Base-by-base conservation (phyloP, 2,113 vertebrate species). In the Clinocottus analis region DNA sequence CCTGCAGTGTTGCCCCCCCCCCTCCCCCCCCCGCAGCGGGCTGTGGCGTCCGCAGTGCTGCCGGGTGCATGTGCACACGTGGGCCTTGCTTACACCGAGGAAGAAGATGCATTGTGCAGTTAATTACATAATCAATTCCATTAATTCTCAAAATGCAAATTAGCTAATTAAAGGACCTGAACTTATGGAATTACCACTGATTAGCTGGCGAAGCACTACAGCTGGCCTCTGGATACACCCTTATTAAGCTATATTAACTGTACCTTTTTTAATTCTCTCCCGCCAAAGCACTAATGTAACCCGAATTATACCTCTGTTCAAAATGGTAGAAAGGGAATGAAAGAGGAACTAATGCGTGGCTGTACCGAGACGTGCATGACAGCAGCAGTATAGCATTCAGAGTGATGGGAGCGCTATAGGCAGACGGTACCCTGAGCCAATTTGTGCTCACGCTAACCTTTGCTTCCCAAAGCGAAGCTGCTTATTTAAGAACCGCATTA, bases 51-150 rank as follows among this genome's bases (percentile, higher is more conserved):
- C 62, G 41, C 39, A 14, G 23, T 41, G 51, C 11, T 14, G 63
- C 2, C 27, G 21, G 25, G 13, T 16, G 41, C 16, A 7, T 13
- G 47, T 65, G 41, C 55, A 31, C 37, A 43, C 31, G 64, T 60
- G 70, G 29, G 64, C 31, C 53, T 41, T 35, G 7, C 60, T 53
- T 61, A 76, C 47, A 83, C 72, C 64, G 75, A 88, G 87, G 12
- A 93, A 84, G 84, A 90, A 90, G 92, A 94, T 89, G 85, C 89
- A 92, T 94, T 88, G 82, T 72, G 14, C 73, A 79, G 70, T 89
- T 95, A 95, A 94, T 94, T 90, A 92, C 90, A 92, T 85, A 94
- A 95, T 95, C 91, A 94, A 95, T 94, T 92, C 92, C 86, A 93
- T 94, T 92, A 90, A 94, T 93, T 94, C 84, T 83, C 74, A 89